Percentiles rank a stretch among this genome's conserved stretches.
Conservation (phyloP, 2,797 vertebrate genomes). For the Chelon labrosus region DNA sequence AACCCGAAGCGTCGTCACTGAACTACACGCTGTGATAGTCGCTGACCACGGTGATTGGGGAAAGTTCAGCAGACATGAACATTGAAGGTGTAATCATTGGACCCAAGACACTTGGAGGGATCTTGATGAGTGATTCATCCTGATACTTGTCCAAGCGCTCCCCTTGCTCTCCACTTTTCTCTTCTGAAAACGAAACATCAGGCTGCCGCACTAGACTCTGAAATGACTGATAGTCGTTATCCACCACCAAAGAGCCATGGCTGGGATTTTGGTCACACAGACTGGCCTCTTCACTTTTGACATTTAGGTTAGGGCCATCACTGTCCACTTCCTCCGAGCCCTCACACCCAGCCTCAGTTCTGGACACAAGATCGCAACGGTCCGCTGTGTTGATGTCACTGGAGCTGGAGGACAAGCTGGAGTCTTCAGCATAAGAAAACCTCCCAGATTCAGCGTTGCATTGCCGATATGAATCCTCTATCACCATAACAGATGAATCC, state of each 20-base stretch:
- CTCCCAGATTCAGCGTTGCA: slow-evolving; percentile 32
- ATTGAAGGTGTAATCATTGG: too few species aligned
- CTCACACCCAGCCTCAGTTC: not conserved
- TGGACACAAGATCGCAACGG: slow-evolving; percentile 7
- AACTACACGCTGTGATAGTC: slow-evolving; percentile 65
- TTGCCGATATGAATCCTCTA: slow-evolving; percentile 54
- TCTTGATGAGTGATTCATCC: not conserved
- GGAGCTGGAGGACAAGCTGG: slow-evolving; percentile 23
- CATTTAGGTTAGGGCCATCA: not conserved
- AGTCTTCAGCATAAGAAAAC: slow-evolving; percentile 25
- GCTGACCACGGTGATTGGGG: slow-evolving; percentile 25
- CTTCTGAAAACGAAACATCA: slow-evolving; percentile 7
- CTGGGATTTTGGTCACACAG: slow-evolving; percentile 20
- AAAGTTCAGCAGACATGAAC: not conserved
- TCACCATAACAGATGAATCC: not conserved
- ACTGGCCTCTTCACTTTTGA: not conserved
- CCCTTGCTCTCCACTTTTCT: not conserved
- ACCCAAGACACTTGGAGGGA: not conserved
- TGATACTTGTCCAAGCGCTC: not conserved
- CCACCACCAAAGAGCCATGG: slow-evolving; percentile 15
- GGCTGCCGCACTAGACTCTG: slow-evolving; percentile 25
- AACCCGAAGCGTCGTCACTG: not conserved
- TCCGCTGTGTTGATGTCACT: not conserved
- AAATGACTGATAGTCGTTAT: slow-evolving; percentile 56
- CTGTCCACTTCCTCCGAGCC: not conserved